phyloP scores from a whole-genome alignment of 1,140 invertebrate genomes.

The Calephelis nemesis region DNA sequence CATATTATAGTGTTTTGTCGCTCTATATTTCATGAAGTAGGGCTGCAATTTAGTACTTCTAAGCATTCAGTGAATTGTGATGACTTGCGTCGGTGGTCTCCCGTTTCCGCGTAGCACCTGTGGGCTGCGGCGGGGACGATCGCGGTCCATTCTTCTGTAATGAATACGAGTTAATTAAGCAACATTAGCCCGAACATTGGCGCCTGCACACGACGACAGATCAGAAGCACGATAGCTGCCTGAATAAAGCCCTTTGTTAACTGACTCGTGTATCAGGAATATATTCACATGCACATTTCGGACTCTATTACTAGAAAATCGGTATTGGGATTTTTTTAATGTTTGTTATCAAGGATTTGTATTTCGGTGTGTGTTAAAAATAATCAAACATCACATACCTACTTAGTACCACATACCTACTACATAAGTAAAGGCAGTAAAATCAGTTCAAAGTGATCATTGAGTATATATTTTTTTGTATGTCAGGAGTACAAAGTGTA shows the following conservation, averaged over 20 bases:
- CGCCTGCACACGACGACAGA: slow-evolving; percentile 70
- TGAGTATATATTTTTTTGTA: too few species aligned
- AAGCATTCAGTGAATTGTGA: not conserved
- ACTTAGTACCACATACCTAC: too few species aligned
- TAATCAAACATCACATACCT: too few species aligned
- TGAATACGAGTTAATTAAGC: slow-evolving; percentile 77
- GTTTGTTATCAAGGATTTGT: too few species aligned
- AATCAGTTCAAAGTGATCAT: too few species aligned
- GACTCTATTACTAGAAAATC: not conserved
- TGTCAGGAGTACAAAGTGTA: too few species aligned
- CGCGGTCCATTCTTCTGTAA: slow-evolving; percentile 50
- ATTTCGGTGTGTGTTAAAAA: too few species aligned
- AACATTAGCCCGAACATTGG: slow-evolving; percentile 68
- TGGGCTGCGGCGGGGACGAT: slow-evolving; percentile 45
- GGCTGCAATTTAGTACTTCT: not conserved
- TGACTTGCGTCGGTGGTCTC: slow-evolving; percentile 45
- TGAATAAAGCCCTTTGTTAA: slow-evolving; percentile 54
- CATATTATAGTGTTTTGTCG: too few species aligned
- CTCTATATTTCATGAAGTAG: not conserved
- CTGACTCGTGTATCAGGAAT: slow-evolving; percentile 50
- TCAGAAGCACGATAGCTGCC: slow-evolving; percentile 53
- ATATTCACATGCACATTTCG: slow-evolving; percentile 30
- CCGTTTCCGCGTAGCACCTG: slow-evolving; percentile 53
- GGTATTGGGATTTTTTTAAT: too few species aligned
- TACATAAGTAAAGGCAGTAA: too few species aligned